Evolutionary conservation across 35 echinoderm and acorn worm genomes (phyloP).

Genomic region (Heliocidaris tuberculata): DNA sequence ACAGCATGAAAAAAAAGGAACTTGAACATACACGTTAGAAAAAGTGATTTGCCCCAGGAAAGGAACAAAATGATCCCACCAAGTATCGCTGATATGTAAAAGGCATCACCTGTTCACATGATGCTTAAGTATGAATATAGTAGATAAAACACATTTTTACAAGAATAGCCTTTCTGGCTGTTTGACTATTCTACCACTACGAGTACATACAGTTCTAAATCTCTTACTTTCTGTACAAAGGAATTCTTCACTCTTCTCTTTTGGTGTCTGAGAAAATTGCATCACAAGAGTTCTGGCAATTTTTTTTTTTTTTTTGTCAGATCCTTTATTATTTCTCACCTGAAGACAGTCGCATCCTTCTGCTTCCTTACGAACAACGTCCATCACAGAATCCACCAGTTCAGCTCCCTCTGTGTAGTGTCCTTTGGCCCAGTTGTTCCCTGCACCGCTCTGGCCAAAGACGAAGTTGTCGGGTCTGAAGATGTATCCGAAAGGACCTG

Average conservation of each 20-base stretch:
- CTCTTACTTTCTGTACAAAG: too few relatives aligned
- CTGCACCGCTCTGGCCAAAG: constrained; percentile 92
- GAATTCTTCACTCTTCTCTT: too few relatives aligned
- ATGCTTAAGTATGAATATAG: too few relatives aligned
- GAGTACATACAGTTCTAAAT: too few relatives aligned
- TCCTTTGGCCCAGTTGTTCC: constrained; percentile 95
- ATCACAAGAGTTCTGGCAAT: too few relatives aligned
- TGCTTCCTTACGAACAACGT: background rate
- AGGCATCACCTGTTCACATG: background rate
- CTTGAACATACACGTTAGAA: background rate
- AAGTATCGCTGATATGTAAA: background rate
- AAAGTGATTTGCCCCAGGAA: background rate
- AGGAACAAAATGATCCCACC: background rate
- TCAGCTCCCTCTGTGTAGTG: constrained; percentile 94
- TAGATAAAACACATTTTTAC: too few relatives aligned
- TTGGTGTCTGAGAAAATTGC: too few relatives aligned
- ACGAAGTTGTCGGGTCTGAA: constrained; percentile 96
- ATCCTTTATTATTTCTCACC: constrained; percentile 1
- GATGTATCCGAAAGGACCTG: constrained; percentile 79
- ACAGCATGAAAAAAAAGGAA: background rate
- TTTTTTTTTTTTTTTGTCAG: too few relatives aligned
- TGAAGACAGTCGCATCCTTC: background rate
- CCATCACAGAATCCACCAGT: constrained; percentile 71
- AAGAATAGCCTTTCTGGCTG: too few relatives aligned
- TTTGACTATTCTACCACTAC: too few relatives aligned